Percentiles rank a stretch among this genome's conserved stretches.
phyloP scores from a whole-genome alignment of 1,140 invertebrate species.

The Chrysomallon squamiferum region DNA sequence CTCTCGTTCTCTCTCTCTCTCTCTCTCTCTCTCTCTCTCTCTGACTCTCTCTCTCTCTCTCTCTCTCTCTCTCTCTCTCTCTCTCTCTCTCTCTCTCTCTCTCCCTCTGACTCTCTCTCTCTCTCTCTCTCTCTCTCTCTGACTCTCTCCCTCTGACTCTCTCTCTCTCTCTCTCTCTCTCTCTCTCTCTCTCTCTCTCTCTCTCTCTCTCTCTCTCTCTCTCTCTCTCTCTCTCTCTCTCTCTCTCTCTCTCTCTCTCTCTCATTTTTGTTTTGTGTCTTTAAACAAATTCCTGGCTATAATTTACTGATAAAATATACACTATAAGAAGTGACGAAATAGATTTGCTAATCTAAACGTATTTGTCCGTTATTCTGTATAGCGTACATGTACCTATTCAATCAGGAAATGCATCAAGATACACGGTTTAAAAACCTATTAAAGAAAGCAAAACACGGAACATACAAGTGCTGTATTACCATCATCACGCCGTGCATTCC shows the following conservation, averaged over 20 bases:
- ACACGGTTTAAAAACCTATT: no score
- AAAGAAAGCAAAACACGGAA: no score
- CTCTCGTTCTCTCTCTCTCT: neutral
- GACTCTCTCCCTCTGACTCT: neutral
- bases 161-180: neutral
- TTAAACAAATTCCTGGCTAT: neutral
- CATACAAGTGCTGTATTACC: no score
- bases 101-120: neutral
- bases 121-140: neutral
- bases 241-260: no score
- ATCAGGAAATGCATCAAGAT: no score
- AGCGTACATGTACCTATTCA: no score
- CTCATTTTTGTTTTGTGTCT: neutral
- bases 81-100: neutral
- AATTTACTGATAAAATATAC: no score
- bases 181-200: neutral
- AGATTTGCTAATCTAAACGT: no score
- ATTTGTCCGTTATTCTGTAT: no score
- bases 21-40: neutral
- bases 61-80: neutral
- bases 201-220: neutral
- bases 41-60: neutral
- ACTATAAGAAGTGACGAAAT: no score
- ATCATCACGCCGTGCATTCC: no score
- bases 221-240: no score